Evolutionary conservation across 2,113 vertebrate genomes (phyloP), one percentile per base, ranked within the genome.

Genomic region (Pionites leucogaster): DNA sequence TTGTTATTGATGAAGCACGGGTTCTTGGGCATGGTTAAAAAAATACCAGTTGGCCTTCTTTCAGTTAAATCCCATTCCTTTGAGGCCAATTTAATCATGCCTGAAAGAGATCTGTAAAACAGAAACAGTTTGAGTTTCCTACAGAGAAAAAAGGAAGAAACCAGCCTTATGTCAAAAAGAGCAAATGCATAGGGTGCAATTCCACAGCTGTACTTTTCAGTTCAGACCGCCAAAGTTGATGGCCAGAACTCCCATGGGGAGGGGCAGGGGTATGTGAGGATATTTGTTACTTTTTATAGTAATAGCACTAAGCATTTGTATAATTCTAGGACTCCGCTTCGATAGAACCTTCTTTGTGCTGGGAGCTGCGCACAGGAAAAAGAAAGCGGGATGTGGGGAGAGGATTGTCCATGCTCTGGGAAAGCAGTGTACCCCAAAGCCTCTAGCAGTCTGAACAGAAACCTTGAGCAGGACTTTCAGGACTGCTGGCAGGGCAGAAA

Each of bases 81-180:
- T 92, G 91, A 91, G 77, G 81, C 62, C 55, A 82, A 72, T 89
- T 93, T 89, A 89, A 91, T 91, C 52, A 92, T 84, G 53, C 50
- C 81, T 79, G 62, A 87, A 91, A 95, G 62, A 93, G 81, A 82
- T 88, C 59, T 93, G 91, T 82, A 63, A 77, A 93, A 95, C 84
- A 95, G 92, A 96, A 97, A 70, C 63, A 74, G 49, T 95, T 79
- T 18, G 44, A 82, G 37, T 80, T 88, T 94, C 93, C 95, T 94
- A 74, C 82, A 86, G 92, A 85, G 94, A 92, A 96, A 90, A 95
- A 95, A 95, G 86, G 86, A 95, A 82, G 69, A 82, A 64, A 81
- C 44, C 65, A 84, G 77, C 80, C 77, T 81, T 24, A 70, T 6
- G 83, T 75, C 83, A 69, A 47, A 87, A 91, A 87, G 39, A 91